Base-by-base conservation (phyloP, 2,888 invertebrate genomes). In the Drepana falcataria region DNA sequence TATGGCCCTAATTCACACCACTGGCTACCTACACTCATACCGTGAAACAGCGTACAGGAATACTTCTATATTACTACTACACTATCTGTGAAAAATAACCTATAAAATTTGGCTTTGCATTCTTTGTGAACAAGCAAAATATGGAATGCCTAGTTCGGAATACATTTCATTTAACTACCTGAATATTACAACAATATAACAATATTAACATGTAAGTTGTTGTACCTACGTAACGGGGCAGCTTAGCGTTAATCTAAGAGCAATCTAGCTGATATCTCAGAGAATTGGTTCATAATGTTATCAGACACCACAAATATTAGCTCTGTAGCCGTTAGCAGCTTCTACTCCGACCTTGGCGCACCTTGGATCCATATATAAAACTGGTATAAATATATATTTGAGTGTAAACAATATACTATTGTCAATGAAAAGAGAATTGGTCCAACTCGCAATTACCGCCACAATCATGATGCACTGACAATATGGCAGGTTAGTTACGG, bases 281-380 rank as follows among this genome's bases (percentile, higher is more conserved):
- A 75, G 78, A 88, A 89, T 88, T 85, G 85, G 88, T 88, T 83
- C 83, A 86, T 80, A 88, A 82, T 84, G 86, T 89, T 90, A 90
- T 91, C 89, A 79, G 79, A 55, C 58, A 71, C 67, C 68, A 77
- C 82, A 89, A 89, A 91, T 89, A 89, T 90, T 90, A 75, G 80
- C 79, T 64, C 60, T 76, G 79, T 77, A 77, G 81, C 80, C 83
- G 83, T 83, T 81, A 81, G 77, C 72, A 77, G 83, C 83, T 81
- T 64, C 79, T 64, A 68, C 64, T 61, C 57, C 79, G 86, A 78
- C 87, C 88, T 88, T 85, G 87, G 68, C 58, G 64, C 59, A 64
- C 71, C 68, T 68, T 63, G 72, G 69, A 77, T 73, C 78, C 76
- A 76, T 81, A 83, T 76, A 77, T 79, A 80, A 79, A 72, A 72